A percentile compares a stretch with the other conserved stretches of the same genome.
Evolutionary conservation across 2,888 invertebrate genomes (phyloP).

Genomic region (Frankliniella intonsa): DNA sequence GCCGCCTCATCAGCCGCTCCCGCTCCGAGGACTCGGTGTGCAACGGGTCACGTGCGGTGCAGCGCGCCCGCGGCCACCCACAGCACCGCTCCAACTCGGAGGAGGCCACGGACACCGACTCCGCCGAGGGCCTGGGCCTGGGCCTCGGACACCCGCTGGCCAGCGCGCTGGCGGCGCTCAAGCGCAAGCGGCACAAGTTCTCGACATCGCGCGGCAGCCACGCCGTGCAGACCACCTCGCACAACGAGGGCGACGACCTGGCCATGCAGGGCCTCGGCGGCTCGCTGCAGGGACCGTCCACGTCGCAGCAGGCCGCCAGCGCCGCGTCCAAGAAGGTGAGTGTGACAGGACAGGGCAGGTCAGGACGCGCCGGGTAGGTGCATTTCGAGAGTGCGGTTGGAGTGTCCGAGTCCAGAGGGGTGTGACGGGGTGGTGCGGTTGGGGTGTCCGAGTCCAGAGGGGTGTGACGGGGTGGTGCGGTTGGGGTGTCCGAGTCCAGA

Average conservation of each 20-base stretch:
- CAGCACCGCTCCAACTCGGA: slow-evolving; percentile 54
- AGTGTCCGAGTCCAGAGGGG: too few species aligned
- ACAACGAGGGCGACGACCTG: slow-evolving; percentile 29
- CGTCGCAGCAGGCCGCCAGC: neutral
- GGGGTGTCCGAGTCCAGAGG: too few species aligned
- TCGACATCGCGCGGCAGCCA: slow-evolving; percentile 56
- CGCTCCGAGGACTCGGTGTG: slow-evolving; percentile 81
- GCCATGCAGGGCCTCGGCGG: slow-evolving; percentile 28
- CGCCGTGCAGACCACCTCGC: slow-evolving; percentile 7
- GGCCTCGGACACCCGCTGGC: slow-evolving; percentile 28
- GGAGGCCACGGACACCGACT: slow-evolving; percentile 67
- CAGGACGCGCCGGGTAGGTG: too few species aligned
- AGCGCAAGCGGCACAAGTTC: slow-evolving; percentile 77
- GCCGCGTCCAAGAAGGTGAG: slow-evolving; percentile 12
- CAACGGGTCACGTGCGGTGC: slow-evolving; percentile 50
- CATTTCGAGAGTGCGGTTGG: too few species aligned
- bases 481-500: too few species aligned
- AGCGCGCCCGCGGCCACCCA: slow-evolving; percentile 44
- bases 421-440: too few species aligned
- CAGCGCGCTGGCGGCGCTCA: slow-evolving; percentile 64
- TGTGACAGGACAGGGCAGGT: neutral
- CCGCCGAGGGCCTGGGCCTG: slow-evolving; percentile 59
- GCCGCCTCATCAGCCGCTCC: slow-evolving; percentile 69
- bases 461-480: too few species aligned
- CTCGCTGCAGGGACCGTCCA: slow-evolving; percentile 25